These are phyloP conservation scores for Eurytoma adleriae DNA, from an alignment of 2,888 invertebrate genomes.

Conservation along the genomic window DNA sequence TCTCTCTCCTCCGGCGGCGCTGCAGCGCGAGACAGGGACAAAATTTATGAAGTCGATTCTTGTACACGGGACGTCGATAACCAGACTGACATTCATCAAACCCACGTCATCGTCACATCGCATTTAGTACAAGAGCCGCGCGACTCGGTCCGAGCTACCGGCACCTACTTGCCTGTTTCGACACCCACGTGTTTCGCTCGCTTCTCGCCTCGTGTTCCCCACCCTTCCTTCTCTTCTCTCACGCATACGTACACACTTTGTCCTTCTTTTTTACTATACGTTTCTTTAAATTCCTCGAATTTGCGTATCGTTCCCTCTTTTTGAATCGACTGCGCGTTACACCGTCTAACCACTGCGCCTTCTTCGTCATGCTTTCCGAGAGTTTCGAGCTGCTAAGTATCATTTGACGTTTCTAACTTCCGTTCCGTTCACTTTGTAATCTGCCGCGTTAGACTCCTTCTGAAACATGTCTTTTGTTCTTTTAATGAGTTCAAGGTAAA, in stretches of 20 bases:
- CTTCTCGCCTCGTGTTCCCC: not conserved
- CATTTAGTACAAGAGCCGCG: slow-evolving; percentile 18
- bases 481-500: not conserved
- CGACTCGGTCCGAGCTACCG: slow-evolving; percentile 29
- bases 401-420: too few relatives aligned
- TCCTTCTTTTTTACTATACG: not conserved
- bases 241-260: not conserved
- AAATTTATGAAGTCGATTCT: slow-evolving; percentile 51
- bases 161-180: slow-evolving; percentile 41
- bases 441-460: not conserved
- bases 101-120: slow-evolving; percentile 53
- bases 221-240: not conserved
- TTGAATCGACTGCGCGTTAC: slow-evolving; percentile 3
- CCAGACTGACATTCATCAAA: slow-evolving; percentile 53
- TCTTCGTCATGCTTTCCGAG: not conserved
- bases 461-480: not conserved
- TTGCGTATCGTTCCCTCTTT: slow-evolving; percentile 11
- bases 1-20: not conserved
- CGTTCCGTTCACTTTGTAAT: not conserved
- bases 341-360: not conserved
- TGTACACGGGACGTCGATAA: slow-evolving; percentile 43
- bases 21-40: not conserved
- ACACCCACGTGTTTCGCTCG: slow-evolving; percentile 38
- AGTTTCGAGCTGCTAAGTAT: not conserved
- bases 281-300: slow-evolving; percentile 16